Evolutionary conservation across 2,888 invertebrate species (phyloP).

Genomic region (Portevinia maculata): DNA sequence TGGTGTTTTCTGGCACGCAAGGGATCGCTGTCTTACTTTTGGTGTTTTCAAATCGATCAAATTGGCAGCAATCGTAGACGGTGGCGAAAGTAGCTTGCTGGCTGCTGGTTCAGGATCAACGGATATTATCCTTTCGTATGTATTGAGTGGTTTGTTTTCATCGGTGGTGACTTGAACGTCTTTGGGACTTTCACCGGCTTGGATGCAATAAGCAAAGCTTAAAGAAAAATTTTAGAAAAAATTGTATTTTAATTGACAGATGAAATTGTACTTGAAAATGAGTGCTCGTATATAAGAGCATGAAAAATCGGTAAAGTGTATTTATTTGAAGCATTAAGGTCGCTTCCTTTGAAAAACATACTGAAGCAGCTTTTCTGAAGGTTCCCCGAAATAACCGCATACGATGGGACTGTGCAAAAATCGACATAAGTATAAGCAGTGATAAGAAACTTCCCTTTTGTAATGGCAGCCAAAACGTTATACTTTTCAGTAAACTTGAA

Average conservation of each 20-base stretch:
- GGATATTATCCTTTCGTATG: slow-evolving; percentile 23
- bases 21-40: slow-evolving; percentile 40
- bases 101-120: slow-evolving; percentile 33
- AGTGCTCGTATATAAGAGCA: not conserved
- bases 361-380: no score
- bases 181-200: slow-evolving; percentile 77
- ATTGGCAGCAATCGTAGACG: slow-evolving; percentile 22
- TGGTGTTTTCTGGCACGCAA: slow-evolving; percentile 19
- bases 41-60: slow-evolving; percentile 65
- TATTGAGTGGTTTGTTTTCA: slow-evolving; percentile 38
- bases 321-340: no score
- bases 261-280: no score
- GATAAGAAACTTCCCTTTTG: no score
- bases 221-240: slow-evolving; percentile 35
- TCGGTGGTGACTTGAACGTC: slow-evolving; percentile 31
- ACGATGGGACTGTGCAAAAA: no score
- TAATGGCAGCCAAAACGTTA: no score
- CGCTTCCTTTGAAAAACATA: no score
- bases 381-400: no score
- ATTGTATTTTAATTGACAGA: slow-evolving; percentile 5
- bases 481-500: no score
- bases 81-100: slow-evolving; percentile 7
- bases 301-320: no score
- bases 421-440: no score
- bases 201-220: slow-evolving; percentile 80